A percentile compares a stretch with the other conserved stretches of the same genome.
Conservation (phyloP, 2,888 invertebrate genomes). For the Masnerella sp. region DNA sequence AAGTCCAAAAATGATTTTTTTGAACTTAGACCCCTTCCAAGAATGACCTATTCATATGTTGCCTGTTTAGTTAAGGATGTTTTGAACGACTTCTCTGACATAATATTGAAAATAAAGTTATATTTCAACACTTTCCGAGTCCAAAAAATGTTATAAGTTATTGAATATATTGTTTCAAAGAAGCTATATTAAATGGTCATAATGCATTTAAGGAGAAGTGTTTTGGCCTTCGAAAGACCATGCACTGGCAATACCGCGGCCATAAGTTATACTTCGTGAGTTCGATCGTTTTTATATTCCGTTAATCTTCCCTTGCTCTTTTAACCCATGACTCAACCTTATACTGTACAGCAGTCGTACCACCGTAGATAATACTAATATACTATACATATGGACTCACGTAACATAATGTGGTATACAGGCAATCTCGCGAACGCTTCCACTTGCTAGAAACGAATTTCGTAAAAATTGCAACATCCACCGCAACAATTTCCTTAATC, state of each 20-base stretch:
- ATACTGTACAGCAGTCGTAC: constrained; percentile 45
- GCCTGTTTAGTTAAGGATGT: no score
- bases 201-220: constrained; percentile 29
- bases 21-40: no score
- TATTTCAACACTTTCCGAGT: no score
- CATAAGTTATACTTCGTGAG: constrained; percentile 57
- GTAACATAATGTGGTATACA: constrained; percentile 37
- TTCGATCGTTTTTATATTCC: constrained; percentile 56
- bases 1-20: no score
- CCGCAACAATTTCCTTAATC: constrained; percentile 6
- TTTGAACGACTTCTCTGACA: no score
- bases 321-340: constrained; percentile 61
- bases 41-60: no score
- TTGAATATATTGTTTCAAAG: constrained; percentile 18
- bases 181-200: constrained; percentile 10
- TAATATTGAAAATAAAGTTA: no score
- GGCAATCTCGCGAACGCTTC: constrained; percentile 11
- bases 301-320: constrained; percentile 58
- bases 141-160: constrained; percentile 12
- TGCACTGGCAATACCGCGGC: constrained; percentile 13
- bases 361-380: constrained; percentile 54
- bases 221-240: constrained; percentile 35
- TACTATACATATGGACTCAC: constrained; percentile 48
- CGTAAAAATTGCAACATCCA: constrained; percentile 1
- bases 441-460: constrained; percentile 36